Percentiles rank a stretch among this genome's conserved stretches.
These are phyloP conservation scores for Pteronotus mesoamericanus DNA, from an alignment of 2,797 vertebrate species.

Conservation along the genomic window DNA sequence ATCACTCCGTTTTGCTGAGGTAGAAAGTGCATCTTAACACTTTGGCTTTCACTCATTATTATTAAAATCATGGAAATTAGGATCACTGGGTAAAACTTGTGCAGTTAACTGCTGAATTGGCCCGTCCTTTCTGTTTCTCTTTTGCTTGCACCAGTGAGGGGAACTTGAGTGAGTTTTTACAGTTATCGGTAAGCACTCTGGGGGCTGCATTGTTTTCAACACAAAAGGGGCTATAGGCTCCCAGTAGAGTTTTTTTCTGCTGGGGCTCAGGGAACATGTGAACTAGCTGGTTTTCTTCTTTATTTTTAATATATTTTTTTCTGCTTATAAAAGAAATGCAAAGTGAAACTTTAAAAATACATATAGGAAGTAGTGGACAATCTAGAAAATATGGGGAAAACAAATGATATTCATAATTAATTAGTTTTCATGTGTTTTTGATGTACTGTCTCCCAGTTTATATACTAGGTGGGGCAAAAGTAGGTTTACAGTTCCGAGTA, in stretches of 20 bases:
- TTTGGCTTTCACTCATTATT: conserved; percentile 82
- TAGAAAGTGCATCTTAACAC: conserved; percentile 85
- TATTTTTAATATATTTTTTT: conserved; percentile 19
- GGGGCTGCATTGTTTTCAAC: conserved; percentile 29
- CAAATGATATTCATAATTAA: background rate
- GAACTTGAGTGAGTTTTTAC: conserved; percentile 43
- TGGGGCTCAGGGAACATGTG: background rate
- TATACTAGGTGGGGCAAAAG: background rate
- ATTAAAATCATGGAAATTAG: conserved; percentile 85
- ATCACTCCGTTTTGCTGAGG: conserved; percentile 83
- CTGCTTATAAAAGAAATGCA: background rate
- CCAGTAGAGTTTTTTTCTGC: background rate
- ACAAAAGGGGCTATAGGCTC: conserved; percentile 12
- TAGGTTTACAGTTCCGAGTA: background rate
- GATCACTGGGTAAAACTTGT: conserved; percentile 78
- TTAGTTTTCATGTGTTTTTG: background rate
- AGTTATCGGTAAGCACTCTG: background rate
- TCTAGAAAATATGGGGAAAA: background rate
- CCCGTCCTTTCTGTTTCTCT: conserved; percentile 69
- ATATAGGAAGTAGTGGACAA: background rate
- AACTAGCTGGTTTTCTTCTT: conserved; percentile 12
- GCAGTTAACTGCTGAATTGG: conserved; percentile 74
- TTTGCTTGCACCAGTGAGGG: conserved; percentile 16
- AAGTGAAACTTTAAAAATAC: conserved; percentile 6
- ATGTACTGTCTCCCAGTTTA: background rate